A percentile compares a stretch with the other conserved stretches of the same genome.
These are phyloP conservation scores for Nannospalax galili DNA, from an alignment of 2,113 vertebrate genomes.

Conservation along the genomic window DNA sequence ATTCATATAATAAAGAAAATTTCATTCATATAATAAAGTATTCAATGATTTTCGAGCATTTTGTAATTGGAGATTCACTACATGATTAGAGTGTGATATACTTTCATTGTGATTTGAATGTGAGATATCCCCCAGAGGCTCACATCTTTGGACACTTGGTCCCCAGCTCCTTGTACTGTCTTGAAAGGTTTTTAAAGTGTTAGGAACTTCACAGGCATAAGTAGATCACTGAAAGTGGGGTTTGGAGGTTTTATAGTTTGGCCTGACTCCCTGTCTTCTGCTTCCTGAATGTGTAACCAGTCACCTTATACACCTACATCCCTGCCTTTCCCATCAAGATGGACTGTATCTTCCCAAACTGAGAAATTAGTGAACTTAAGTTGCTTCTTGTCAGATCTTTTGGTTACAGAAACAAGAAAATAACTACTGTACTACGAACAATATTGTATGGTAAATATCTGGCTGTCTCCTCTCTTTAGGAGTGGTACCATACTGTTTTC, in stretches of 20 bases:
- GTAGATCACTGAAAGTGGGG: too few species aligned
- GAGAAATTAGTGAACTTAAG: neutral
- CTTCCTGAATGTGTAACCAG: neutral
- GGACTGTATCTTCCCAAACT: neutral
- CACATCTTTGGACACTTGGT: neutral
- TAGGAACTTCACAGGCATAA: too few species aligned
- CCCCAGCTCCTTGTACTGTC: neutral
- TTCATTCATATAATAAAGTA: slow-evolving; percentile 37
- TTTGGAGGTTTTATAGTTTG: too few species aligned
- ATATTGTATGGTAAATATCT: neutral
- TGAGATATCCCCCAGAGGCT: too few species aligned
- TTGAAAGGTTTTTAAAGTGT: neutral
- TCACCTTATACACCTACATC: too few species aligned
- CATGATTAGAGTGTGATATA: neutral
- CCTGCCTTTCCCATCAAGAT: neutral
- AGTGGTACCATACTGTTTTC: neutral
- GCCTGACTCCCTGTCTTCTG: neutral
- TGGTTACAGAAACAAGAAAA: neutral
- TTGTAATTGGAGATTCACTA: slow-evolving; percentile 29
- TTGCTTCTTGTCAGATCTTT: neutral
- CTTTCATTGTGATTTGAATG: neutral
- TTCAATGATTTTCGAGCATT: slow-evolving; percentile 2
- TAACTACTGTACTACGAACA: neutral
- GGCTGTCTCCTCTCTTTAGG: neutral
- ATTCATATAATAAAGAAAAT: slow-evolving; percentile 54